A percentile compares a stretch with the other conserved stretches of the same genome.
Evolutionary conservation across 2,797 vertebrate species (phyloP).

Genomic region (Sebastes hopkinsi): DNA sequence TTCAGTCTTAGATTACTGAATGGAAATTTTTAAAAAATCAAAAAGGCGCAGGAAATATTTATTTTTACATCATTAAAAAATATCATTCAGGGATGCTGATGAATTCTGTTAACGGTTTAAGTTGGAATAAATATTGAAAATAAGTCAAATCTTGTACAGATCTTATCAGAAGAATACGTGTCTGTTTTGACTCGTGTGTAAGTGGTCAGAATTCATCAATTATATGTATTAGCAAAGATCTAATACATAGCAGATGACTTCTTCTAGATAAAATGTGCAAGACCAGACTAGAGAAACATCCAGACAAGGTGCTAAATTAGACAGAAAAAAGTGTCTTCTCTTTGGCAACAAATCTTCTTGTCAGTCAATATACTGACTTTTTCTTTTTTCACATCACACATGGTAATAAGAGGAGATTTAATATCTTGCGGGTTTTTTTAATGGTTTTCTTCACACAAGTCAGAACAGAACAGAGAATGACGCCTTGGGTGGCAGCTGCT

Average conservation of each 20-base stretch:
- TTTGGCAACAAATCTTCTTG: neutral
- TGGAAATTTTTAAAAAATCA: neutral
- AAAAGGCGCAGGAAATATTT: neutral
- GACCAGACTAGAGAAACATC: neutral
- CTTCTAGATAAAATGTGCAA: neutral
- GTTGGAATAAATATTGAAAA: neutral
- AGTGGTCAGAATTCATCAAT: neutral
- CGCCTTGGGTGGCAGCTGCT: conserved; percentile 18
- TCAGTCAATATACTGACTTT: neutral
- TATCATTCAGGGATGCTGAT: too few species aligned
- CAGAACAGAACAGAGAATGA: neutral
- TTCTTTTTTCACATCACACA: neutral
- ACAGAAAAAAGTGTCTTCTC: neutral
- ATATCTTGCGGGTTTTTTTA: neutral
- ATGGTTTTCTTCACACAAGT: neutral
- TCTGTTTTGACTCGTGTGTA: too few species aligned
- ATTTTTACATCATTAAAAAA: neutral
- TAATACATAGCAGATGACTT: too few species aligned
- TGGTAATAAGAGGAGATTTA: neutral
- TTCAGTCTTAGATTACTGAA: neutral
- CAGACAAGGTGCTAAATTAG: neutral
- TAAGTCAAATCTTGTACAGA: neutral
- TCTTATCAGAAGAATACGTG: neutral
- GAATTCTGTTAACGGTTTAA: neutral
- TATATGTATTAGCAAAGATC: too few species aligned